These are phyloP conservation scores for Neoitamus cyanurus DNA, from an alignment of 2,888 invertebrate genomes.

Conservation along the genomic window DNA sequence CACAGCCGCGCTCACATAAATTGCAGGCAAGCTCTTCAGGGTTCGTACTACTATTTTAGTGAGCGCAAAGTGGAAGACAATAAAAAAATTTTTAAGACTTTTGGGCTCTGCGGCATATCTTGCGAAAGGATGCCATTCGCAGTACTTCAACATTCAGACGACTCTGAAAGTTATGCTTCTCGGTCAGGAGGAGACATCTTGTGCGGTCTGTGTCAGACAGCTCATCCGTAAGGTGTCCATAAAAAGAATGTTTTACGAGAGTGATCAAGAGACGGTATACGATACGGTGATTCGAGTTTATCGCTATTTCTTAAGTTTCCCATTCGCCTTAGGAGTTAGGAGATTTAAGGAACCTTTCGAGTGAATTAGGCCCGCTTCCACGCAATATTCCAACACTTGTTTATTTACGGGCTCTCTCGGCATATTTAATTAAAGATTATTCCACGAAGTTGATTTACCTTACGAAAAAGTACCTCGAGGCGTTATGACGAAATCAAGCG, in stretches of 20 bases:
- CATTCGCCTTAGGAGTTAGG: background rate
- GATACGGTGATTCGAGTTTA: slow-evolving; percentile 16
- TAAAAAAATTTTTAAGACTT: slow-evolving; percentile 13
- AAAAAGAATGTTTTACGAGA: slow-evolving; percentile 32
- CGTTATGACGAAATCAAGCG: background rate
- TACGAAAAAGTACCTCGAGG: background rate
- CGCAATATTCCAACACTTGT: background rate
- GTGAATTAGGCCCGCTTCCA: background rate
- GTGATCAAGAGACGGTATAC: slow-evolving; percentile 24
- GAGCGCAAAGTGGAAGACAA: background rate
- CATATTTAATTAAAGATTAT: background rate
- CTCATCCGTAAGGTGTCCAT: slow-evolving; percentile 2
- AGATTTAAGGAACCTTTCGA: background rate
- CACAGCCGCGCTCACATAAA: background rate
- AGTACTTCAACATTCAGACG: background rate
- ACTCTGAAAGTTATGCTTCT: slow-evolving; percentile 1
- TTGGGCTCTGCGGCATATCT: background rate
- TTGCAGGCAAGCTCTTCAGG: background rate
- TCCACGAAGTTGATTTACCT: background rate
- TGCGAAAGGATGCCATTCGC: slow-evolving; percentile 19
- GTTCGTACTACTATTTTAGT: background rate
- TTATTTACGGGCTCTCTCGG: background rate
- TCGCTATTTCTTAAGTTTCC: background rate
- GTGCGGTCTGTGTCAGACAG: slow-evolving; percentile 14
- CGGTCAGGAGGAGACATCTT: background rate